A percentile compares a stretch with the other conserved stretches of the same genome.
phyloP scores from a whole-genome alignment of 1,140 invertebrate species.

The Wasmannia auropunctata region DNA sequence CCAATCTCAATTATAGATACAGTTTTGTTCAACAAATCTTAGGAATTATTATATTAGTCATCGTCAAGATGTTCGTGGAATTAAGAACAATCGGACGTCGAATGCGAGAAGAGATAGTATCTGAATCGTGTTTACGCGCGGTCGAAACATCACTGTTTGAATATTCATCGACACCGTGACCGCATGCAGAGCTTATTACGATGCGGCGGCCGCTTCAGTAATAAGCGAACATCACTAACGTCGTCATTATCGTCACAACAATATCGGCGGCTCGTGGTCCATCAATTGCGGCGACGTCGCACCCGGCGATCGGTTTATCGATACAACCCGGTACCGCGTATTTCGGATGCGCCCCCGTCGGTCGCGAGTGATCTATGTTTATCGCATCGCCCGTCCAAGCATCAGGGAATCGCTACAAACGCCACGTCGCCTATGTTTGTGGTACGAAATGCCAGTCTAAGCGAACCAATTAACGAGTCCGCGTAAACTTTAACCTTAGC shows the following conservation, averaged over 20 bases:
- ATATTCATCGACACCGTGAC: constrained; percentile 65
- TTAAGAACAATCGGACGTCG: neutral
- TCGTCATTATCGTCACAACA: constrained; percentile 71
- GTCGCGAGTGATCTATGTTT: constrained; percentile 30
- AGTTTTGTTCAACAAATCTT: neutral
- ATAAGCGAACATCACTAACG: constrained; percentile 71
- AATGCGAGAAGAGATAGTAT: neutral
- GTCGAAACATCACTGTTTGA: constrained; percentile 30
- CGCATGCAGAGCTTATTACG: constrained; percentile 61
- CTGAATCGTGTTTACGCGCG: constrained; percentile 6
- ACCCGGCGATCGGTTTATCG: constrained; percentile 30
- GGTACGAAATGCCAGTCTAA: constrained; percentile 37
- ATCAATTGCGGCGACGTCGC: constrained; percentile 61
- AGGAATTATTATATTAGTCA: neutral
- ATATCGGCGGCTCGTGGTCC: constrained; percentile 60
- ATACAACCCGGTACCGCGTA: constrained; percentile 18
- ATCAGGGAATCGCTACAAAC: constrained; percentile 53
- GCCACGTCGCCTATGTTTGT: constrained; percentile 56
- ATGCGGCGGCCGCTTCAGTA: constrained; percentile 61
- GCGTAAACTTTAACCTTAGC: neutral
- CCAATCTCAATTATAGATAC: neutral
- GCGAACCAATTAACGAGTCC: constrained; percentile 58
- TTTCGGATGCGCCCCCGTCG: constrained; percentile 16
- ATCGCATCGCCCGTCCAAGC: constrained; percentile 22
- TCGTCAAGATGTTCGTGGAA: neutral